A percentile compares a stretch with the other conserved stretches of the same genome.
phyloP scores from a whole-genome alignment of 2,888 invertebrate genomes.

The Synergus laeviventris region DNA sequence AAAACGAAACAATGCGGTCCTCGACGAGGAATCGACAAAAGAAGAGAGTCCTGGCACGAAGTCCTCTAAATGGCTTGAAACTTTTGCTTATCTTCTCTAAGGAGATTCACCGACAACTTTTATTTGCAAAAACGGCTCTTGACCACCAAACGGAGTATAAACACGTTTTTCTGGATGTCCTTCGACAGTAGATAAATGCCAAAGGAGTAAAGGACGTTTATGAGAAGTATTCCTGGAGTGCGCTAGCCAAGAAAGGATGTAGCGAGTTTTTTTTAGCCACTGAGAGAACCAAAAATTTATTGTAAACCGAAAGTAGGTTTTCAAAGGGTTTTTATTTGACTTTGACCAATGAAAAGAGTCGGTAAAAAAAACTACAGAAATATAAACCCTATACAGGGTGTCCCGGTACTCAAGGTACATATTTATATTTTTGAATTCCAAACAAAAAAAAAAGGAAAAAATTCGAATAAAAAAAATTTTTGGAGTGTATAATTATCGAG shows the following conservation, averaged over 20 bases:
- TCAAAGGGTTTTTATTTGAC: background rate
- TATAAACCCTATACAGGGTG: background rate
- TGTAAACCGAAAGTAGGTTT: background rate
- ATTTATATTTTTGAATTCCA: too few relatives aligned
- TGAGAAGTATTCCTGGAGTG: background rate
- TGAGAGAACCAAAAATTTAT: background rate
- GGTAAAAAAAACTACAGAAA: background rate
- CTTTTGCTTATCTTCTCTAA: background rate
- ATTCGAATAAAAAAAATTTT: too few relatives aligned
- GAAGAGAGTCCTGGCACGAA: conserved; percentile 20
- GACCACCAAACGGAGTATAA: background rate
- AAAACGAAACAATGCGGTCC: conserved; percentile 36
- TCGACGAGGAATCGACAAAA: conserved; percentile 11
- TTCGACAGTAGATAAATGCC: conserved; percentile 6
- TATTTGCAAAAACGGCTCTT: conserved; percentile 5
- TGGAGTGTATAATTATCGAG: too few relatives aligned
- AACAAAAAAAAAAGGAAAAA: too few relatives aligned
- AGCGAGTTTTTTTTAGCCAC: background rate
- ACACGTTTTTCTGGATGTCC: conserved; percentile 17
- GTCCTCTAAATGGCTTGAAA: conserved; percentile 26
- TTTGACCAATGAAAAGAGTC: background rate
- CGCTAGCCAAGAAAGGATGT: conserved; percentile 1
- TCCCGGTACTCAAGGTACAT: too few relatives aligned
- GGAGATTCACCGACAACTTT: conserved; percentile 25
- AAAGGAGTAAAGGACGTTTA: conserved; percentile 9